phyloP scores from a whole-genome alignment of 2,797 vertebrate species.

The Manis pentadactyla region DNA sequence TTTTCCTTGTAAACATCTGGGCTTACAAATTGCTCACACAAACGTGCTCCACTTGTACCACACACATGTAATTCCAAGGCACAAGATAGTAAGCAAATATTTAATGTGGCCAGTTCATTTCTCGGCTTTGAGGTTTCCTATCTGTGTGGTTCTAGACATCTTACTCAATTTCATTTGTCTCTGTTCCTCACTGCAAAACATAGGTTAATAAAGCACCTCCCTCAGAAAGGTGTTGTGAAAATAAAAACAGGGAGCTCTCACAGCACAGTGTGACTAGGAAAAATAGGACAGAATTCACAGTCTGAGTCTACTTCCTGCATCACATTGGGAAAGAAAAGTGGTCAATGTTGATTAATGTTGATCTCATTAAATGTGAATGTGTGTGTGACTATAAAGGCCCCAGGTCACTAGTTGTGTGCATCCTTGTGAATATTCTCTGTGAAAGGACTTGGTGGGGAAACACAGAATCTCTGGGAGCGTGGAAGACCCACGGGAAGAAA shows the following conservation, averaged over 20 bases:
- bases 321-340: rapidly evolving
- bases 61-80: neutral
- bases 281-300: rapidly evolving
- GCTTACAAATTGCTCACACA: neutral
- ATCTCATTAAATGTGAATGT: neutral
- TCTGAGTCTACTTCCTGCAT: rapidly evolving
- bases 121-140: neutral
- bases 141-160: neutral
- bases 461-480: no score
- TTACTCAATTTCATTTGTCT: neutral
- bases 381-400: neutral
- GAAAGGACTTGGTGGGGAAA: neutral
- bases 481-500: neutral
- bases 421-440: neutral
- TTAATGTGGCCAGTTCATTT: rapidly evolving
- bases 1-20: neutral
- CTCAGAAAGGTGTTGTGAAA: neutral
- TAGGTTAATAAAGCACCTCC: neutral
- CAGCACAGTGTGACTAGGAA: neutral
- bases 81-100: neutral
- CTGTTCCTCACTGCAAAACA: neutral
- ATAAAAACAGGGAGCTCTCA: rapidly evolving
- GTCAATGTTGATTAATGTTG: neutral
- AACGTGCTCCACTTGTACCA: no score
- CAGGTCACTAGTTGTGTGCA: rapidly evolving